These are phyloP conservation scores for Scaptomyza reducta DNA, from an alignment of 2,888 invertebrate species.

Conservation along the genomic window DNA sequence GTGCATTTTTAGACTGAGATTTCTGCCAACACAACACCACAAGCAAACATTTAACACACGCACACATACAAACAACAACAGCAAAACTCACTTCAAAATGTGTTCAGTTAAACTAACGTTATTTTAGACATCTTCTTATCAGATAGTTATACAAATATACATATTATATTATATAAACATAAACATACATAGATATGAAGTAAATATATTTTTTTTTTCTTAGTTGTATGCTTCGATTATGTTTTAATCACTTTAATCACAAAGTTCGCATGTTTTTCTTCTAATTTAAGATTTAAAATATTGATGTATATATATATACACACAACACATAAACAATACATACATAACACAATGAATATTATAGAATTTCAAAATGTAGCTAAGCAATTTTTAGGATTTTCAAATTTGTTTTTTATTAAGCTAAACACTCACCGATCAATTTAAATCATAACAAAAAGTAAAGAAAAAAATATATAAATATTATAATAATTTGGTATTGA, in stretches of 20 bases:
- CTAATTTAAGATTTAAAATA: slow-evolving; percentile 40
- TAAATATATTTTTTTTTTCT: slow-evolving; percentile 16
- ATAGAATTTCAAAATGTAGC: slow-evolving; percentile 49
- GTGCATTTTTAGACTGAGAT: slow-evolving; percentile 69
- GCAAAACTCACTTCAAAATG: slow-evolving; percentile 69
- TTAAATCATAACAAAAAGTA: slow-evolving; percentile 23
- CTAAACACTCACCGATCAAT: slow-evolving; percentile 49
- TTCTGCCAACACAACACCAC: slow-evolving; percentile 64
- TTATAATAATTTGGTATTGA: slow-evolving; percentile 1
- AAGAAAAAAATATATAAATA: slow-evolving; percentile 12
- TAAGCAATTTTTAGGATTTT: slow-evolving; percentile 76
- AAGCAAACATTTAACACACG: slow-evolving; percentile 36
- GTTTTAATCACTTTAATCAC: slow-evolving; percentile 11
- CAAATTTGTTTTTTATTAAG: slow-evolving; percentile 54
- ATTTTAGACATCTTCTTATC: slow-evolving; percentile 68
- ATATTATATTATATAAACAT: slow-evolving; percentile 21
- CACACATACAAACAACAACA: slow-evolving; percentile 14
- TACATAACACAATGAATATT: slow-evolving; percentile 10
- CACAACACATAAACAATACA: slow-evolving; percentile 1
- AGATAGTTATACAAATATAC: slow-evolving; percentile 49
- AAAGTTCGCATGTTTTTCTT: slow-evolving; percentile 14
- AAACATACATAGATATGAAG: slow-evolving; percentile 22
- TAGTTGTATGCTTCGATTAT: slow-evolving; percentile 29
- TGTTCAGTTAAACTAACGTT: slow-evolving; percentile 78
- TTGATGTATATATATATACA: slow-evolving; percentile 14